Evolutionary conservation across 2,888 invertebrate species (phyloP), one percentile per base, ranked within the genome.

Genomic region (Lycaena phlaeas): DNA sequence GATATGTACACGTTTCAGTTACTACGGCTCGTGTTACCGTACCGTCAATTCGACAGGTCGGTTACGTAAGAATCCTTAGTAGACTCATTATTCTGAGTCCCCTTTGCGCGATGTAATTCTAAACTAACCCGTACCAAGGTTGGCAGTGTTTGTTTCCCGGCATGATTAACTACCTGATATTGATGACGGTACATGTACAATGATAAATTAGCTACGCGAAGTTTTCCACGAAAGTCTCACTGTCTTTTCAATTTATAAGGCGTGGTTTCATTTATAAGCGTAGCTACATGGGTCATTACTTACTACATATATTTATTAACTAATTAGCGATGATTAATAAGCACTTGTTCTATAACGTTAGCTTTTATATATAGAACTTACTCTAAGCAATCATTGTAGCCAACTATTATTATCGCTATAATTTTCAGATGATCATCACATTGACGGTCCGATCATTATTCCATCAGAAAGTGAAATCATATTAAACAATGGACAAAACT

Each of bases 401-500:
- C n/a, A n/a, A 22, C 5, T 18, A 18, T 28, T 12, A 34, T 30
- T 9, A 18, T 25, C 9, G 12, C 38, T 37, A 31, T 37, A 41
- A 41, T 67, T 79, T 79, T 70, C 82, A 82, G 82, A 77, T 74
- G 51, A 54, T 45, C 63, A 60, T 57, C 60, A 58, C 55, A 48
- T 50, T 14, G 56, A 59, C 40, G 79, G 78, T 43, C 81, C 82
- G 12, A 56, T 70, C 43, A 70, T 81, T 49, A 57, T 45, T 45
- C 69, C 73, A 48, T 55, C 59, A 50, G 46, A 52, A 57, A 70
- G 54, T 45, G 79, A 82, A 62, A 61, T 77, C 41, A 61, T 64
- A 49, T 68, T 84, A 55, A 61, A 72, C 57, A 64, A 63, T 41
- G 78, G 77, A 40, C 63, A 77, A 65, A 81, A 81, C 53, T 77